Base-by-base conservation (phyloP, 2,797 vertebrate species). In the Oreonectes daqikongensis region DNA sequence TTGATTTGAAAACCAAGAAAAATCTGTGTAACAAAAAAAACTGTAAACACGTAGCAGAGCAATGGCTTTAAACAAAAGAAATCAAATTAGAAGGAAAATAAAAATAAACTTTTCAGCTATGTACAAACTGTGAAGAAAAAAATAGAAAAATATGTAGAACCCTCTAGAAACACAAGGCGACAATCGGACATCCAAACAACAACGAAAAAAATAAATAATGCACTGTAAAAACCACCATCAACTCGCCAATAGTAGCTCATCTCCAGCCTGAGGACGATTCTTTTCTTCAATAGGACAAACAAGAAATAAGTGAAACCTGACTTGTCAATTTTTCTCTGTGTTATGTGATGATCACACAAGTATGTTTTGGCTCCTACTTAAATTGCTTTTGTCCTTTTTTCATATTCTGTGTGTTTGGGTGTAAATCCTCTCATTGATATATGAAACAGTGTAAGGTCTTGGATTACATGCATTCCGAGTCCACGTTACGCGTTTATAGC, bases 381-480 rank as follows among this genome's bases (percentile, higher is more conserved):
- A 68, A 26, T 42, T 75, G 40, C 44, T 28, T 83, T 66, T 26
- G 18, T 77, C 55, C 72, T 40, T 82, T 77, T 72, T 66, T 69
- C 79, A 1, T 63, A 83, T 88, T 88, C 64, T 63, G 69, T 63
- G 75, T 81, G 69, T 74, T 85, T 72, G 79, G 80, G 84, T 85
- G 17, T 20, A 1, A 53, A 92, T 91, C 95, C 92, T 93, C 94
- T 90, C 92, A 89, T 91, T 89, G 85, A 90, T 87, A 89, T 78
- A 86, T 92, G 93, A 93, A 97, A 98, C 96, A 99, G 97, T 98
- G 96, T 94, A 94, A 96, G 96, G 96, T 98, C 97, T 96, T 96
- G 90, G 89, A 93, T 92, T 90, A 90, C 91, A 92, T 90, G 90
- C 91, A 90, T 89, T 90, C 87, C 82, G 82, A 90, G 88, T 85